Conservation (phyloP, 2,797 vertebrate species). For the Clarias pachynema region DNA sequence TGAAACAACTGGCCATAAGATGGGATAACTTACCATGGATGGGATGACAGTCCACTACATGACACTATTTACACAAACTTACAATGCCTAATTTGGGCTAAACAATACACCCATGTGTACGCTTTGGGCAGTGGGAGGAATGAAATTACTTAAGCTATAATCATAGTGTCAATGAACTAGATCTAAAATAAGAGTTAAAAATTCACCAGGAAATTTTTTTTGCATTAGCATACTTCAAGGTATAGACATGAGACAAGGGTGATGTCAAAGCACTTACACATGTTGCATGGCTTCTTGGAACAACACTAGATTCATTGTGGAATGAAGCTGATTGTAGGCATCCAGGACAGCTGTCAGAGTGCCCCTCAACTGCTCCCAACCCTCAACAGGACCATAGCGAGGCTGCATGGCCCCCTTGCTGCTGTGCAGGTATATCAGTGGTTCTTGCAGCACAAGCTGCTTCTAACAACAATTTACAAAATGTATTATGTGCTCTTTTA, state of each 20-base stretch:
- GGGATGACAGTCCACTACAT: neutral
- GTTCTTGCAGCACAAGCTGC: slow-evolving; percentile 68
- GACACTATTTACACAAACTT: neutral
- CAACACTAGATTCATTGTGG: slow-evolving; percentile 77
- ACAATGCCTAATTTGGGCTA: neutral
- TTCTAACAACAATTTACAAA: slow-evolving; percentile 68
- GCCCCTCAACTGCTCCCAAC: slow-evolving; percentile 74
- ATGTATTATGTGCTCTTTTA: neutral
- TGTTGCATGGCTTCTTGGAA: slow-evolving; percentile 83
- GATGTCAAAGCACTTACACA: slow-evolving; percentile 70
- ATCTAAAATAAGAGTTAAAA: neutral
- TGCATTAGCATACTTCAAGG: neutral
- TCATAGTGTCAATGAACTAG: neutral
- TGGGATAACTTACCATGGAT: neutral
- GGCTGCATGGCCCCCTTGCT: slow-evolving; percentile 60
- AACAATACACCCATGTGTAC: neutral
- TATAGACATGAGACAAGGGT: neutral
- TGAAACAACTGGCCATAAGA: neutral
- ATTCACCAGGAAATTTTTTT: no score
- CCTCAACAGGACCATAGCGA: slow-evolving; percentile 73
- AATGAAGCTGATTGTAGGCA: slow-evolving; percentile 79
- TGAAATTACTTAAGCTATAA: neutral
- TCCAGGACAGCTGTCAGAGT: slow-evolving; percentile 74
- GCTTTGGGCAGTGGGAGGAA: no score
- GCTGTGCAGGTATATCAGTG: slow-evolving; percentile 81